Evolutionary conservation across 2,797 vertebrate species (phyloP).

Genomic region (Poecilia picta): DNA sequence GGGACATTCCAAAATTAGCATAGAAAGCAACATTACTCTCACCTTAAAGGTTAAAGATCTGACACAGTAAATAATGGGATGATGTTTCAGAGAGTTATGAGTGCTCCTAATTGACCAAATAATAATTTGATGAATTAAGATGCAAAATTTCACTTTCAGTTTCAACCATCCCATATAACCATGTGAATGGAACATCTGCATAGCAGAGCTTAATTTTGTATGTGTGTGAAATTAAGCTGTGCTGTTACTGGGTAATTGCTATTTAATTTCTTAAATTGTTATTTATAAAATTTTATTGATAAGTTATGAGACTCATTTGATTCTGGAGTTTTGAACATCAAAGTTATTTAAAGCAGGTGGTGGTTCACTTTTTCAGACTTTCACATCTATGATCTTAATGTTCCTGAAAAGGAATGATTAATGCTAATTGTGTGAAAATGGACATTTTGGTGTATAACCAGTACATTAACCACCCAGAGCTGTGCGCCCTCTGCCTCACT

Average conservation of each 20-base stretch:
- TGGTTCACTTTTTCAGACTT: not conserved
- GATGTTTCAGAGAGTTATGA: not conserved
- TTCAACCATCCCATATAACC: not conserved
- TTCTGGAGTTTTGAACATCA: not conserved
- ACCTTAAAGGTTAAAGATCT: slow-evolving; percentile 57
- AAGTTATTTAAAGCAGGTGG: not conserved
- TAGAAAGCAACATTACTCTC: slow-evolving; percentile 22
- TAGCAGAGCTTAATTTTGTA: not conserved
- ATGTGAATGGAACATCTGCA: not conserved
- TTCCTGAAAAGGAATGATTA: not conserved
- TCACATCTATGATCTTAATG: not conserved
- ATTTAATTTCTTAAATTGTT: not conserved
- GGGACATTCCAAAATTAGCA: slow-evolving; percentile 48
- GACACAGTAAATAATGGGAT: not conserved
- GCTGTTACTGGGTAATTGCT: not conserved
- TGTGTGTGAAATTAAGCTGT: too few relatives aligned
- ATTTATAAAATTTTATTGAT: not conserved
- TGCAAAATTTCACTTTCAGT: not conserved
- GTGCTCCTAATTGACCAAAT: not conserved
- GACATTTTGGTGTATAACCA: not conserved
- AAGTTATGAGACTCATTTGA: not conserved
- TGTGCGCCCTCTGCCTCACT: not conserved
- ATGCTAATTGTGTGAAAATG: not conserved
- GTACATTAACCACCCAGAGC: not conserved
- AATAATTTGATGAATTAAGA: not conserved